Conservation (phyloP, 2,888 invertebrate genomes). For the Thecophora atra region DNA sequence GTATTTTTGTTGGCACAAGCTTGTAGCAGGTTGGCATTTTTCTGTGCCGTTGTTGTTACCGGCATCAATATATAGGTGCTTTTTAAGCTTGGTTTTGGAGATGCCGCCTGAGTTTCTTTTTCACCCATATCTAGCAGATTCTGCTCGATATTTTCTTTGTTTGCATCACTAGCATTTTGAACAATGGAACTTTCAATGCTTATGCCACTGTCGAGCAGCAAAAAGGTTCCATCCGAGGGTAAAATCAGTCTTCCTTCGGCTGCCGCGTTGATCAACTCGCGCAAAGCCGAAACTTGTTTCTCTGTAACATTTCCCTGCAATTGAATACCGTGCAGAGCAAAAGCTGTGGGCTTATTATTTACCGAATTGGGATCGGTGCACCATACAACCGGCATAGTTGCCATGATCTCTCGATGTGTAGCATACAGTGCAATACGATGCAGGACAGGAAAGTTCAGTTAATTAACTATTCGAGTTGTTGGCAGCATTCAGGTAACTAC, state of each 20-base stretch:
- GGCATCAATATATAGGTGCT: conserved; percentile 63
- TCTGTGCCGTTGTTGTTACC: conserved; percentile 48
- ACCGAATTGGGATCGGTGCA: conserved; percentile 67
- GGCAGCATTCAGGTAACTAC: not conserved
- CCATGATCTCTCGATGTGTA: conserved; percentile 50
- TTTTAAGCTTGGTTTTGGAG: conserved; percentile 47
- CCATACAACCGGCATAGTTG: conserved; percentile 67
- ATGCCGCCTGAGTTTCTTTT: conserved; percentile 27
- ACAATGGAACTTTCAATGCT: conserved; percentile 65
- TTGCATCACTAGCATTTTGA: conserved; percentile 34
- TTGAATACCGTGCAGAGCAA: conserved; percentile 66
- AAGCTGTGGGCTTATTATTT: conserved; percentile 65
- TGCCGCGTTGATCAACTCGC: conserved; percentile 65
- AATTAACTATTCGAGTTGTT: not conserved
- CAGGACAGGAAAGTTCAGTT: no score
- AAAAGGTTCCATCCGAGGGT: conserved; percentile 66
- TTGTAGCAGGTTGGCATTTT: conserved; percentile 16
- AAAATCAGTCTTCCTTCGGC: conserved; percentile 66
- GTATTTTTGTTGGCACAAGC: conserved; percentile 2
- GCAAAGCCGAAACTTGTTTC: conserved; percentile 64
- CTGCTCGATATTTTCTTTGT: conserved; percentile 44
- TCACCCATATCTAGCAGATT: conserved; percentile 2
- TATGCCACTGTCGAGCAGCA: conserved; percentile 64
- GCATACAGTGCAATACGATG: not conserved
- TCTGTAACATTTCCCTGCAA: conserved; percentile 66